phyloP scores from a whole-genome alignment of 2,797 vertebrate species.

The Tauraco hartlaubi region DNA sequence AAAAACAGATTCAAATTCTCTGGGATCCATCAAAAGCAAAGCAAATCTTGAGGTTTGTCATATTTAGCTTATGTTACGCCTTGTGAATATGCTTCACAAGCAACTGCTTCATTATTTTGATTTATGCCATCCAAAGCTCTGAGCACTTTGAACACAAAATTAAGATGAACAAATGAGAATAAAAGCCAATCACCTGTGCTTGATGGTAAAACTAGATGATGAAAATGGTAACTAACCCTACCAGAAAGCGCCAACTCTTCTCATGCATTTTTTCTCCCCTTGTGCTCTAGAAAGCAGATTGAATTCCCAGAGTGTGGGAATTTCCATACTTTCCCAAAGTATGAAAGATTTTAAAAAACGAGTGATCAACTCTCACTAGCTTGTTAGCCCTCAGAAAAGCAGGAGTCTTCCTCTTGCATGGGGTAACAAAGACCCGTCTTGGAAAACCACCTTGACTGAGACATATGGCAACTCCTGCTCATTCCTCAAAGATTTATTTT shows the following conservation, averaged over 20 bases:
- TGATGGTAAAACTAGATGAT: not conserved
- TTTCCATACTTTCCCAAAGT: not conserved
- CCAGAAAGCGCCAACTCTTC: not conserved
- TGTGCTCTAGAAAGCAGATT: not conserved
- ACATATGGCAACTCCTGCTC: rapidly evolving
- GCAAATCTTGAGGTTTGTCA: not conserved
- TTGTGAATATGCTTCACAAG: not conserved
- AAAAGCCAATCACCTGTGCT: not conserved
- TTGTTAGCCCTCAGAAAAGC: not conserved
- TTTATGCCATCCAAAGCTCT: not conserved
- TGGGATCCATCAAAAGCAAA: not conserved
- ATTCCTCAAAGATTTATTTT: not conserved
- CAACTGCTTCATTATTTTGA: not conserved
- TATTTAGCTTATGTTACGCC: not conserved
- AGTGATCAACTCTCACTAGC: not conserved
- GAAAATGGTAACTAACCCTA: not conserved
- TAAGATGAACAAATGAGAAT: not conserved
- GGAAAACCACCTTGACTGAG: not conserved
- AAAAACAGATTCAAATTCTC: not conserved
- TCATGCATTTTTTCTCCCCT: not conserved
- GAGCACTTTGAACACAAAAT: not conserved
- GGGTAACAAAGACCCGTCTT: not conserved
- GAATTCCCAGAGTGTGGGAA: not conserved
- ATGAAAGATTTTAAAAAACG: not conserved
- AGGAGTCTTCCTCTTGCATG: not conserved